Percentiles rank a stretch among this genome's conserved stretches.
Conservation (phyloP, 1,140 invertebrate species). For the Saccostrea glomerata region DNA sequence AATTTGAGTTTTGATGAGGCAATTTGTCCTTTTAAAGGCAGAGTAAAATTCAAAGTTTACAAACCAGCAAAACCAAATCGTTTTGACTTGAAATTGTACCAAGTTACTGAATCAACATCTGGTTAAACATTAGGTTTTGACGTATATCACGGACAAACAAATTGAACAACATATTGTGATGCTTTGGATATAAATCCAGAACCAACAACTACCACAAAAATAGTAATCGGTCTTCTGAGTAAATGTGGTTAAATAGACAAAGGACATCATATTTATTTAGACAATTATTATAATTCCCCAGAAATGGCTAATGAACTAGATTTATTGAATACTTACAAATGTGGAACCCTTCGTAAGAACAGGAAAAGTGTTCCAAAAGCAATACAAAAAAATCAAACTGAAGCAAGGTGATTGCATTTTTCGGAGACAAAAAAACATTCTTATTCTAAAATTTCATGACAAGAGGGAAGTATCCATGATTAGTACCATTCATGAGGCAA, state of each 20-base stretch:
- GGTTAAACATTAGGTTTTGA: conserved; percentile 52
- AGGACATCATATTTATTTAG: conserved; percentile 39
- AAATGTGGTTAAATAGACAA: conserved; percentile 1
- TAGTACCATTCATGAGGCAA: too few species aligned
- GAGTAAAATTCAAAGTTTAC: conserved; percentile 54
- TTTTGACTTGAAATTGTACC: conserved; percentile 53
- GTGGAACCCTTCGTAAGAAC: not conserved
- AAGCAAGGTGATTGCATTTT: too few species aligned
- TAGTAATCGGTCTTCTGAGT: conserved; percentile 38
- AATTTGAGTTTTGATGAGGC: not conserved
- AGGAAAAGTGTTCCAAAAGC: not conserved
- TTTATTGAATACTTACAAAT: not conserved
- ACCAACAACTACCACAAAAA: conserved; percentile 39
- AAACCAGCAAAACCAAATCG: conserved; percentile 56
- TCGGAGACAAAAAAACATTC: too few species aligned
- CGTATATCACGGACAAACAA: conserved; percentile 42
- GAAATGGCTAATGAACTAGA: conserved; percentile 12
- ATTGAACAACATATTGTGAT: conserved; percentile 37
- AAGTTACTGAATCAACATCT: conserved; percentile 45
- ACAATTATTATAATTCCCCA: conserved; percentile 44
- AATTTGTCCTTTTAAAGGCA: conserved; percentile 50
- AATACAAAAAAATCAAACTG: not conserved
- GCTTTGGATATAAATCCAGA: conserved; percentile 19
- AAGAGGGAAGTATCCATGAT: too few species aligned
- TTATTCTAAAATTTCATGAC: too few species aligned